Evolutionary conservation across 2,797 vertebrate genomes (phyloP), one percentile per base, ranked within the genome.

Genomic region (Sebastolobus alascanus): DNA sequence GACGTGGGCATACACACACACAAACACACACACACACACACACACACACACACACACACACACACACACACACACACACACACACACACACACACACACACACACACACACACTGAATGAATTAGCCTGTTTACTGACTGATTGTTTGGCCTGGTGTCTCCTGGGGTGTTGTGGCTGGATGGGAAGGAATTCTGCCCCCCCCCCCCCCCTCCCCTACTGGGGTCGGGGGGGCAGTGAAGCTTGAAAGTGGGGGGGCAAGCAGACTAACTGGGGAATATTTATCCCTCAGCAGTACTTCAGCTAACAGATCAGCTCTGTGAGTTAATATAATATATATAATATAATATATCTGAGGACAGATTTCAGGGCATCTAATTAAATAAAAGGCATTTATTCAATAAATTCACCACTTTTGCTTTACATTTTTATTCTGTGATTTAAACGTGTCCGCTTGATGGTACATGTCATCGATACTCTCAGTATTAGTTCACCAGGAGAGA

Each of bases 221-320:
- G n/a, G n/a, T n/a, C n/a, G 4, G 55, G 52, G 40, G 66, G 20
- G 54, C 8, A 0, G 22, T 60, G 70, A 75, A 54, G 70, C 71
- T 67, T 84, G 69, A 79, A 92, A 68, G 80, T 54, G 37, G 3
- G 66, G 68, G 52, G 35, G 29, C 64, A 70, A 59, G 43, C 27
- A 68, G 67, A 73, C 72, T 75, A n/a, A n/a, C 77, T 85, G 77
- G 14, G 66, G 69, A 83, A 75, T 80, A 75, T 87, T 90, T 74
- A 74, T 77, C 68, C 71, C 29, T 68, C n/a, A n/a, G n/a, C n/a
- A n/a, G n/a, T n/a, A n/a, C n/a, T n/a, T 77, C 64, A 87, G 58
- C 60, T 56, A n/a, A 43, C 27, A 81, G 79, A 82, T 27, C 61
- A 38, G 43, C 54, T 70, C n/a, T 2, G 35, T 37, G 16, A 67